Evolutionary conservation across 2,797 vertebrate species (phyloP).

Genomic region (Melanotaenia parkinsoni): DNA sequence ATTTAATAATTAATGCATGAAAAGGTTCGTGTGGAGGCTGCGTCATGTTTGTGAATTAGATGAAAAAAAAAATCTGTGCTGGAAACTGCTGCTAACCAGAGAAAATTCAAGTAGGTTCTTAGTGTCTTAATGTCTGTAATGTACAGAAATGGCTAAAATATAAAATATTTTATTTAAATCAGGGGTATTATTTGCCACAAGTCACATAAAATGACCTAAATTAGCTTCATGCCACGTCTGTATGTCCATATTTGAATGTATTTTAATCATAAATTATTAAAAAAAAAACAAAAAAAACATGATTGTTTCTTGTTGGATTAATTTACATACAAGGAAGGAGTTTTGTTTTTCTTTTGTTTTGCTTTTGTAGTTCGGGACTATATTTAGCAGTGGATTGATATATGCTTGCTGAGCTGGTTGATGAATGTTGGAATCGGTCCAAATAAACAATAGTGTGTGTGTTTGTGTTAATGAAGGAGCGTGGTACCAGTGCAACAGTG

Average conservation of each 20-base stretch:
- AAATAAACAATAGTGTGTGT: conserved; percentile 9
- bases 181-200: too few relatives aligned
- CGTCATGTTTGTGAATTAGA: neutral
- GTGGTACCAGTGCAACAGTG: neutral
- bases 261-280: neutral
- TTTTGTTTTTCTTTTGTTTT: neutral
- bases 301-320: neutral
- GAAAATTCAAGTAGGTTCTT: neutral
- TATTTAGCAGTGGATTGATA: neutral
- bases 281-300: neutral
- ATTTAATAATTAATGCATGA: too few relatives aligned
- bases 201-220: neutral
- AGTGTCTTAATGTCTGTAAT: neutral
- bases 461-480: neutral
- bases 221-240: neutral
- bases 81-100: neutral
- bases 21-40: neutral
- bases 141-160: neutral
- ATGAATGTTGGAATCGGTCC: neutral
- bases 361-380: neutral
- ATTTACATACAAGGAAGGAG: conserved; percentile 3
- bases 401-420: neutral
- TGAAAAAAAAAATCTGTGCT: neutral
- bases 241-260: neutral
- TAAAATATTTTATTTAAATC: neutral